These are phyloP conservation scores for Callospermophilus lateralis DNA, from an alignment of 2,113 vertebrate genomes.

Conservation along the genomic window DNA sequence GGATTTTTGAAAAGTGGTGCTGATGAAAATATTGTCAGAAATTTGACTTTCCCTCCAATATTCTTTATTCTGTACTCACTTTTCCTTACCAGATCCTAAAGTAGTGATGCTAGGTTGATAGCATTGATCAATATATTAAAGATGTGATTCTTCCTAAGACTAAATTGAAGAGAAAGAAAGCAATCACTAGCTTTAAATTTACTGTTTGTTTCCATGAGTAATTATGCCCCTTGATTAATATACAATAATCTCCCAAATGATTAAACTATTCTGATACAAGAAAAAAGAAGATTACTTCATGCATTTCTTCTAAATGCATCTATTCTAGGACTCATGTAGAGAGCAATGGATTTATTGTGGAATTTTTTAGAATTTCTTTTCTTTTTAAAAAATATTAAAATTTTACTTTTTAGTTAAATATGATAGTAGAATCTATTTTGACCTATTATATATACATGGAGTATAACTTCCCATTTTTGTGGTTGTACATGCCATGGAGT, in stretches of 20 bases:
- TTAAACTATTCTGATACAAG: not conserved
- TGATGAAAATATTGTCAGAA: not conserved
- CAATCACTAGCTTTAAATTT: not conserved
- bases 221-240: not conserved
- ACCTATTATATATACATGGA: too few relatives aligned
- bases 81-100: not conserved
- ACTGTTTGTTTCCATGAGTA: not conserved
- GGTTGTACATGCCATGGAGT: too few relatives aligned
- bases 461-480: too few relatives aligned
- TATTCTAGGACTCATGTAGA: slow-evolving; percentile 26
- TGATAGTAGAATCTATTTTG: too few relatives aligned
- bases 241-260: not conserved
- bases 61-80: not conserved
- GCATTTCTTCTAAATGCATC: not conserved
- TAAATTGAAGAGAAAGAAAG: not conserved
- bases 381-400: too few relatives aligned
- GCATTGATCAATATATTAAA: not conserved
- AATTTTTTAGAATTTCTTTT: too few relatives aligned
- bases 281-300: slow-evolving; percentile 8
- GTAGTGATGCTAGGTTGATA: not conserved
- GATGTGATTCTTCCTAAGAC: not conserved
- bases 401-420: too few relatives aligned
- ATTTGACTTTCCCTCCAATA: not conserved
- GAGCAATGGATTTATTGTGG: not conserved
- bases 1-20: not conserved